Evolutionary conservation across 2,797 vertebrate species (phyloP).

Genomic region (Oreochromis mossambicus): DNA sequence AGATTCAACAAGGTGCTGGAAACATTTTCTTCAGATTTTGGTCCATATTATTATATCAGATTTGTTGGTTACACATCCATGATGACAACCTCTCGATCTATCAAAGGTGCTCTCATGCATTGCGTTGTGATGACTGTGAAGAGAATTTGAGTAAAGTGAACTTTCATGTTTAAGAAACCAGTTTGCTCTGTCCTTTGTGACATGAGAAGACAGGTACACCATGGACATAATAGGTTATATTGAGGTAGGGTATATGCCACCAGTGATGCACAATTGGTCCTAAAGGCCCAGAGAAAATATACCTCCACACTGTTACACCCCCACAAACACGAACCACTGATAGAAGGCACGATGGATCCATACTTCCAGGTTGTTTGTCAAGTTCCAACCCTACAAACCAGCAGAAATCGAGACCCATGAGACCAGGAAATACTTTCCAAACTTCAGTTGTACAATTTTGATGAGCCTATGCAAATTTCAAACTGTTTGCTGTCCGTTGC

Average conservation of each 20-base stretch:
- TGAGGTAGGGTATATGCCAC: neutral
- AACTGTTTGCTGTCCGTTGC: accelerated
- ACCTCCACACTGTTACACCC: no score
- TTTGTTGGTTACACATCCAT: neutral
- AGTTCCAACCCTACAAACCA: neutral
- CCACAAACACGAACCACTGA: accelerated
- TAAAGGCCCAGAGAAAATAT: neutral
- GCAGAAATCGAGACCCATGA: neutral
- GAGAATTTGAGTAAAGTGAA: neutral
- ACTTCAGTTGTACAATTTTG: neutral
- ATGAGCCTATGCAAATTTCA: neutral
- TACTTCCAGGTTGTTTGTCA: neutral
- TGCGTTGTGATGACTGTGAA: neutral
- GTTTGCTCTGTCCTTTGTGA: neutral
- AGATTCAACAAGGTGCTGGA: neutral
- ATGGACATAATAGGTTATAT: neutral
- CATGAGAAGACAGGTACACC: neutral
- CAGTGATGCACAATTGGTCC: neutral
- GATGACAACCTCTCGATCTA: neutral
- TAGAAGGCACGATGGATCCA: neutral
- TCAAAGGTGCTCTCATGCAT: neutral
- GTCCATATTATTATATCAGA: neutral
- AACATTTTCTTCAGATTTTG: neutral
- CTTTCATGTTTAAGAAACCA: neutral
- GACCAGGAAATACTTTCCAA: neutral